Evolutionary conservation across 1,140 invertebrate genomes (phyloP), one percentile per base, ranked within the genome.

Genomic region (Meloidogyne floridensis): DNA sequence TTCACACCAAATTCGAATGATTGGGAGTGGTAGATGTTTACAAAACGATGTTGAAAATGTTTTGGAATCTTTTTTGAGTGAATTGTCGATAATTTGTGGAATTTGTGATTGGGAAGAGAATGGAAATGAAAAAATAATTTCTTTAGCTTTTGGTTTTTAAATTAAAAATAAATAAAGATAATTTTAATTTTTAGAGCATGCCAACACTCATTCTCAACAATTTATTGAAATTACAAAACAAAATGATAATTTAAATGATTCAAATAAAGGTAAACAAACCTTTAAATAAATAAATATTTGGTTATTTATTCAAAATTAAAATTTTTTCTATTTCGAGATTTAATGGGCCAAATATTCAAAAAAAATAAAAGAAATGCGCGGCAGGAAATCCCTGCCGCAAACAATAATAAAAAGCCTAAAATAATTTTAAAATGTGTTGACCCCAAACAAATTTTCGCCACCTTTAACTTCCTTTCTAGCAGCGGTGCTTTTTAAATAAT

Each of bases 361-460:
- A n/a, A 65, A n/a, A n/a, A 4, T n/a, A 65, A 65, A 65, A 15
- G n/a, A 65, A 65, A n/a, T 65, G 15, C 59, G 59, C 59, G 59
- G 59, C 59, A 65, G 59, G 59, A 65, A 65, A 65, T 65, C 59
- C n/a, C 15, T 65, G 59, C 15, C 59, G 59, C 59, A 65, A 65
- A 65, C 56, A 59, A 15, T 15, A 59, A 4, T n/a, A 65, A 65
- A 65, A 65, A n/a, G 15, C 15, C 59, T n/a, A 65, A 59, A 65
- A 65, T 65, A n/a, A 65, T 65, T 65, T 65, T n/a, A 65, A 65
- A 65, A 65, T 65, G 15, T 65, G 59, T 65, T 65, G 59, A 65
- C 59, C 59, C 7, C 9, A 13, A 54, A 9, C 11, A 65, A 15
- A 65, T 15, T n/a, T 65, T 65, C 59, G n/a, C 59, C 59, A n/a